Percentiles rank a stretch among this genome's conserved stretches.
phyloP scores from a whole-genome alignment of 2,888 invertebrate species.

The Caenorhabditis sp. region DNA sequence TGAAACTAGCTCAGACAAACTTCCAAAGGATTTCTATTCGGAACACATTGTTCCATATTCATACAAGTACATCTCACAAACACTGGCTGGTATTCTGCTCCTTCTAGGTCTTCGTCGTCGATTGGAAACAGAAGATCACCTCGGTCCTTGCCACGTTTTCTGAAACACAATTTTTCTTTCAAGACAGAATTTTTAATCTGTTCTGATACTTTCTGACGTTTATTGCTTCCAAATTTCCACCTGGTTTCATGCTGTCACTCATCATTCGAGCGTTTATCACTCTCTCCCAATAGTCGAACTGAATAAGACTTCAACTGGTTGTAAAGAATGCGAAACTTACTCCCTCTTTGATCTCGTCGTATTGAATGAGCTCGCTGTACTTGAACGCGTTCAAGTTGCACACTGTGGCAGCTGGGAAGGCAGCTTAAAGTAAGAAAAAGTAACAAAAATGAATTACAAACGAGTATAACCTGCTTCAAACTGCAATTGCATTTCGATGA shows the following conservation, averaged over 20 bases:
- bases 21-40: constrained; percentile 76
- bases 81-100: constrained; percentile 75
- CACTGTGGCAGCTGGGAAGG: constrained; percentile 65
- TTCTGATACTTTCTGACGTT: constrained; percentile 39
- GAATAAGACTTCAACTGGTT: no score
- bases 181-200: neutral
- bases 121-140: constrained; percentile 58
- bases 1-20: no score
- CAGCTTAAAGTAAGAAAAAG: constrained; percentile 22
- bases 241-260: constrained; percentile 56
- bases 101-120: constrained; percentile 59
- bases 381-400: constrained; percentile 70
- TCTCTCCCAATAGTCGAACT: constrained; percentile 75
- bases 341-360: constrained; percentile 75
- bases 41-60: constrained; percentile 76
- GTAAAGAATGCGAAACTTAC: no score
- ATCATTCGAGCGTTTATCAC: constrained; percentile 73
- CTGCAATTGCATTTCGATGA: constrained; percentile 79
- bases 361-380: constrained; percentile 73
- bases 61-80: constrained; percentile 76
- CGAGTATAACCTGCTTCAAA: constrained; percentile 76
- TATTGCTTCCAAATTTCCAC: constrained; percentile 41
- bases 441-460: neutral
- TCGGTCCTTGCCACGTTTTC: constrained; percentile 25
- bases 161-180: neutral